A percentile compares a stretch with the other conserved stretches of the same genome.
These are phyloP conservation scores for Tupaia tana DNA, from an alignment of 2,113 vertebrate species.

Conservation along the genomic window DNA sequence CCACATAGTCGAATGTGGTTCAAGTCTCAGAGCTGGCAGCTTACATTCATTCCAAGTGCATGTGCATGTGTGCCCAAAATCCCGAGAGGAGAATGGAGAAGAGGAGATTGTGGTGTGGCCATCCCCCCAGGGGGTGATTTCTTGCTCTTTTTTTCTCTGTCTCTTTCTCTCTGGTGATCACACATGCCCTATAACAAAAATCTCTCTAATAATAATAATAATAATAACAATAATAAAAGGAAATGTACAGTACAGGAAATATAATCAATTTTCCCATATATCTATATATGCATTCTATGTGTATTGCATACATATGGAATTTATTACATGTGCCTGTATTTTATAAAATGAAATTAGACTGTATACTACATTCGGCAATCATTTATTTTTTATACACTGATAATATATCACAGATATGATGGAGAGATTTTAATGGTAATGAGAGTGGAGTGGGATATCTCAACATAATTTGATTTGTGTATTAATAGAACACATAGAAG, in stretches of 20 bases:
- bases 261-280: background rate
- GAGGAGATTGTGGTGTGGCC: too few species aligned
- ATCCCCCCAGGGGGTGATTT: too few species aligned
- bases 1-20: too few species aligned
- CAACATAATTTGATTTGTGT: background rate
- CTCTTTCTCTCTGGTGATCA: too few species aligned
- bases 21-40: too few species aligned
- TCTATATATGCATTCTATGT: background rate
- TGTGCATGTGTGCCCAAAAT: too few species aligned
- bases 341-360: constrained; percentile 10
- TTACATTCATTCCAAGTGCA: too few species aligned
- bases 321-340: background rate
- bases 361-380: background rate
- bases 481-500: background rate
- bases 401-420: background rate
- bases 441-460: background rate
- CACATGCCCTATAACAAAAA: too few species aligned
- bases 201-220: too few species aligned
- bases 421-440: background rate
- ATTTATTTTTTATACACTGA: background rate
- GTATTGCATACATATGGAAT: background rate
- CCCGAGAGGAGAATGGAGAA: too few species aligned
- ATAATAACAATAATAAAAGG: background rate
- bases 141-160: too few species aligned
- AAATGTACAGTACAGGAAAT: background rate